Base-by-base conservation (phyloP, 2,888 invertebrate species). In the Iselma pallidipennis region DNA sequence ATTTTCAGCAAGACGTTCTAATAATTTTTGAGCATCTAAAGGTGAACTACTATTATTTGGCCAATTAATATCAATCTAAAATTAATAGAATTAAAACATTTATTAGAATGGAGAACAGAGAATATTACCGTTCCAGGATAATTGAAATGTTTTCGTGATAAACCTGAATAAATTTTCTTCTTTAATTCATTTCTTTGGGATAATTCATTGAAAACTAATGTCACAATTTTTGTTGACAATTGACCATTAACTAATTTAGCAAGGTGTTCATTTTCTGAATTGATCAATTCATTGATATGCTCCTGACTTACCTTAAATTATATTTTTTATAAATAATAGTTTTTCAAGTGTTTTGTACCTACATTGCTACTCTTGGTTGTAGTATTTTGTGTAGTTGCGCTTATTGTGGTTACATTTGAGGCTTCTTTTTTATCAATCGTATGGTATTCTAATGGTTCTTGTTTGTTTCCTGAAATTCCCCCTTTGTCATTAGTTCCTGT, bases 201-300 rank as follows among this genome's bases (percentile, higher is more conserved):
- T 14, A 75, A 28, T 54, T 62, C 66, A 5, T 57, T 55, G n/a
- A 69, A 66, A 31, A 73, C 71, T 1, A 61, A 61, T 1, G 69
- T 62, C 7, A 76, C 72, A 12, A 76, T 59, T 16, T 67, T 61
- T n/a, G 70, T 52, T 2, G 73, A 67, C n/a, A 75, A 29, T 25
- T 71, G 66, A 2, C 75, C 76, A 42, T 71, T 73, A 12, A 75
- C 55, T 25, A 73, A 66, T 31, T 71, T 65, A 28, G 68, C 69
- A 53, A 76, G 61, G 50, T 71, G 64, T 37, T 72, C 71, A 23
- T 69, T 64, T 57, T 72, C 71, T 12, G 21, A n/a, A 29, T 57
- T 56, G 49, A 55, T 62, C 26, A 57, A 52, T 16, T 55, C 55
- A 4, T 53, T 51, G 4, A 37, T 28, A 49, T 54, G 33, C 9